Conservation (phyloP, 2,113 vertebrate species). For the Dasyurus viverrinus region DNA sequence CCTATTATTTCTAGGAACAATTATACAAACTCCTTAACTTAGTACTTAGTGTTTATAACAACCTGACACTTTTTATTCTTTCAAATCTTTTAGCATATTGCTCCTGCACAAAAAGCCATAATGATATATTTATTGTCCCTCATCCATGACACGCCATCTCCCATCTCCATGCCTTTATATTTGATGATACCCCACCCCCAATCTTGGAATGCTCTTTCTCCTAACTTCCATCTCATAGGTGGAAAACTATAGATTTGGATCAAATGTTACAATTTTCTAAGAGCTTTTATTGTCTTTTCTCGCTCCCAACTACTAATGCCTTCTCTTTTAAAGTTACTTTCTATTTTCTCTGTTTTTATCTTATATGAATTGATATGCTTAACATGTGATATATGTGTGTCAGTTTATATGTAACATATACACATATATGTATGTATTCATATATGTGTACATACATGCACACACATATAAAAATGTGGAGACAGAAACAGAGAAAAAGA, state of each 20-base stretch:
- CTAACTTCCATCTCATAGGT: not conserved
- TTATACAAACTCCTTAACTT: not conserved
- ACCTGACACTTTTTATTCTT: not conserved
- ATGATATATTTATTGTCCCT: not conserved
- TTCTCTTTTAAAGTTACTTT: not conserved
- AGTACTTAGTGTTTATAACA: not conserved
- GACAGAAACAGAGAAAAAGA: too few relatives aligned
- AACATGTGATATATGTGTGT: not conserved
- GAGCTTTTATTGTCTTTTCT: not conserved
- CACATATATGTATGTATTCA: not conserved
- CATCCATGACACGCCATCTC: not conserved
- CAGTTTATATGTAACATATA: not conserved
- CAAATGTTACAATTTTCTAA: not conserved
- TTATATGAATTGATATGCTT: not conserved
- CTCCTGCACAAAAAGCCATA: not conserved
- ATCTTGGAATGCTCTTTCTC: not conserved
- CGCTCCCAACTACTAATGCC: not conserved
- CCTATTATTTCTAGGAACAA: not conserved
- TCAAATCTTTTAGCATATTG: not conserved
- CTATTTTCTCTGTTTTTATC: not conserved
- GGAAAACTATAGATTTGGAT: not conserved
- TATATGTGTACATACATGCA: not conserved
- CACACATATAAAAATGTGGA: too few relatives aligned
- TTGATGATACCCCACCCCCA: not conserved
- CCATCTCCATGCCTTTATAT: not conserved